A percentile compares a stretch with the other conserved stretches of the same genome.
phyloP scores from a whole-genome alignment of 2,113 vertebrate genomes.

The Oriolus oriolus region DNA sequence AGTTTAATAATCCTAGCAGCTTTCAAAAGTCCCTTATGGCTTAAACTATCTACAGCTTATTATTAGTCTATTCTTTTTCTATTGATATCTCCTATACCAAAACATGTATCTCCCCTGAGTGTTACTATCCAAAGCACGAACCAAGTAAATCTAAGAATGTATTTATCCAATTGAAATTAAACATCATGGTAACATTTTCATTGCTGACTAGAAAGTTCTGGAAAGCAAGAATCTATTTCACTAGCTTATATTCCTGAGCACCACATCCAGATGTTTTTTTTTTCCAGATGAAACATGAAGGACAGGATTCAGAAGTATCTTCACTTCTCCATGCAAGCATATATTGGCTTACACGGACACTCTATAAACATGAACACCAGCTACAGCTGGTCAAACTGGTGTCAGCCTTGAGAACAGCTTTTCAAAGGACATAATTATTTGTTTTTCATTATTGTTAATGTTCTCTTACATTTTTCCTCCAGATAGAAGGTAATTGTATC shows the following conservation, averaged over 20 bases:
- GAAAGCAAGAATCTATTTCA: neutral
- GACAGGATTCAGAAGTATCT: neutral
- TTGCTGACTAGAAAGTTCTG: neutral
- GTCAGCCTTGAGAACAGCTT: neutral
- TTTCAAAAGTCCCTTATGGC: neutral
- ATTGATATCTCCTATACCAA: neutral
- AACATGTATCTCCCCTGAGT: neutral
- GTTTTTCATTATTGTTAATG: neutral
- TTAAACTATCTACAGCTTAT: neutral
- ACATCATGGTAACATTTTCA: accelerated
- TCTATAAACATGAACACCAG: neutral
- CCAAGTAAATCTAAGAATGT: neutral
- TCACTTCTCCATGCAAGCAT: neutral
- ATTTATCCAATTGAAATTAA: neutral
- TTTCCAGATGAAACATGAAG: neutral
- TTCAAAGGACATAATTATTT: neutral
- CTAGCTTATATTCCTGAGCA: neutral
- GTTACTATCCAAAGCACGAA: neutral
- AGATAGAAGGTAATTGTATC: neutral
- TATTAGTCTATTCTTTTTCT: neutral
- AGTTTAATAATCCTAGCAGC: neutral
- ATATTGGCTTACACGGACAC: neutral
- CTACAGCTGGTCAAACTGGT: neutral
- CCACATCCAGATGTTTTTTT: neutral
- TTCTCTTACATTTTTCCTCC: neutral